Conservation (phyloP, 2,888 invertebrate genomes). For the Lepidonotus clava region DNA sequence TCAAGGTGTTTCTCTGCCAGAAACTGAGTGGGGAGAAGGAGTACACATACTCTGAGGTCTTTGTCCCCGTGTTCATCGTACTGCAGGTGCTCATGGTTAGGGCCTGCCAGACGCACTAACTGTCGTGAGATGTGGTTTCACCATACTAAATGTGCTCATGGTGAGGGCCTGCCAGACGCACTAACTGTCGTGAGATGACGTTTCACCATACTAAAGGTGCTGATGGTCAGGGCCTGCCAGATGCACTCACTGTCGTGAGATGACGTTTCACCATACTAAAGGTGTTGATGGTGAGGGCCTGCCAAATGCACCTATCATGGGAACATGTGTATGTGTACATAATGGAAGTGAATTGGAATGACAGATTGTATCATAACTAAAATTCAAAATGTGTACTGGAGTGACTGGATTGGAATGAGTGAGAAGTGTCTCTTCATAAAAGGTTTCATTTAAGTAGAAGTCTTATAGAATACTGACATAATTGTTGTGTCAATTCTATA, state of each 20-base stretch:
- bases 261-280: slow-evolving; percentile 84
- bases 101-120: slow-evolving; percentile 91
- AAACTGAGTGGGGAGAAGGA: slow-evolving; percentile 90
- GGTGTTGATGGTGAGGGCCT: slow-evolving; percentile 94
- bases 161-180: slow-evolving; percentile 95
- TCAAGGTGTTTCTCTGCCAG: slow-evolving; percentile 94
- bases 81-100: slow-evolving; percentile 93
- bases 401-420: too few species aligned
- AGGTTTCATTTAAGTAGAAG: too few species aligned
- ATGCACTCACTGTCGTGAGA: slow-evolving; percentile 82
- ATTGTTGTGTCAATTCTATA: too few species aligned
- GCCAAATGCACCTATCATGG: slow-evolving; percentile 87
- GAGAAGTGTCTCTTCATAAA: too few species aligned
- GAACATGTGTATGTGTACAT: too few species aligned
- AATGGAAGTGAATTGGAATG: too few species aligned
- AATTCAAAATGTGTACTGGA: too few species aligned
- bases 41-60: slow-evolving; percentile 94
- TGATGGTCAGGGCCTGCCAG: slow-evolving; percentile 96
- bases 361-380: too few species aligned
- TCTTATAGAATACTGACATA: too few species aligned
- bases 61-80: slow-evolving; percentile 94
- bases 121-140: not conserved
- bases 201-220: slow-evolving; percentile 87
- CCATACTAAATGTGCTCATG: slow-evolving; percentile 91
- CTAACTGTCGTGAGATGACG: slow-evolving; percentile 69